Conservation (phyloP, 2,888 invertebrate genomes). For the Uropetala carovei region DNA sequence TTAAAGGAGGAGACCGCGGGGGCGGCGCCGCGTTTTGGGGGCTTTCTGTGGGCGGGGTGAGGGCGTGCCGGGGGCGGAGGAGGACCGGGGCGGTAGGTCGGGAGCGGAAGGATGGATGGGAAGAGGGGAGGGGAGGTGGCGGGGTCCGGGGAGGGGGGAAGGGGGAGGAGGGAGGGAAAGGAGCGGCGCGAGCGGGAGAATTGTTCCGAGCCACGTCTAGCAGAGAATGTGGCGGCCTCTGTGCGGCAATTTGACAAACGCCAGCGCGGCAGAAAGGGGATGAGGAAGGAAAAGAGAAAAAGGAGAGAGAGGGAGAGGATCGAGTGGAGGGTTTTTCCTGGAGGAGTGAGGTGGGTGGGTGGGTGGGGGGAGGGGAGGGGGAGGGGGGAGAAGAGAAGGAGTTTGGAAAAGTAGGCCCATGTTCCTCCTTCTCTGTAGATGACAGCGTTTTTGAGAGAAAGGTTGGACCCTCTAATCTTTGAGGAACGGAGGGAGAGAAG, state of each 20-base stretch:
- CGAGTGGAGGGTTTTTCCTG: background rate
- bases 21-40: background rate
- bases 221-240: slow-evolving; percentile 57
- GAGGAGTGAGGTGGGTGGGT: background rate
- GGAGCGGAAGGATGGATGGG: too few species aligned
- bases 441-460: slow-evolving; percentile 63
- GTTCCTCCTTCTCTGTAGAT: slow-evolving; percentile 44
- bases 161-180: background rate
- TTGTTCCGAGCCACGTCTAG: slow-evolving; percentile 57
- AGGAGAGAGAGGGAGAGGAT: background rate
- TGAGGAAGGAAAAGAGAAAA: background rate
- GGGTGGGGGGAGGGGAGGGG: background rate
- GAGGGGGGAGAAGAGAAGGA: slow-evolving; percentile 15
- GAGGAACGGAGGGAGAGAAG: slow-evolving; percentile 20
- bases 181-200: background rate
- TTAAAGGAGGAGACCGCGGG: background rate
- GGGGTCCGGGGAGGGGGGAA: background rate
- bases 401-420: slow-evolving; percentile 53
- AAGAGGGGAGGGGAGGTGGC: too few species aligned
- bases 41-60: background rate
- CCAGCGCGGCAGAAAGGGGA: slow-evolving; percentile 54
- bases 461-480: slow-evolving; percentile 60
- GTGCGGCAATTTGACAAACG: slow-evolving; percentile 61
- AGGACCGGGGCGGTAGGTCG: too few species aligned
- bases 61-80: background rate